Percentiles rank a stretch among this genome's conserved stretches.
These are phyloP conservation scores for Muricea muricata DNA, from an alignment of 92 coral and sea anemone genomes.

Conservation along the genomic window DNA sequence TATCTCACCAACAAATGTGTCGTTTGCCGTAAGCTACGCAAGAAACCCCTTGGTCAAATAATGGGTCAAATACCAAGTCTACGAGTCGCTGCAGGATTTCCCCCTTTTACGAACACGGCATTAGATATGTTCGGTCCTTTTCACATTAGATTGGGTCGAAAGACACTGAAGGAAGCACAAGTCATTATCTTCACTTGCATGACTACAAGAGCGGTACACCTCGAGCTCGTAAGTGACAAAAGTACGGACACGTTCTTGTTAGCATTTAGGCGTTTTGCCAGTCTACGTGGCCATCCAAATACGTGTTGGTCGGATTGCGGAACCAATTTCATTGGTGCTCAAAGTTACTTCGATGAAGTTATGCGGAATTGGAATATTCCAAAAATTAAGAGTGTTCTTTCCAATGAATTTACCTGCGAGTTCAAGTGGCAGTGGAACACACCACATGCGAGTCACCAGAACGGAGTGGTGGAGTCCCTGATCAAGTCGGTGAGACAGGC, in stretches of 20 bases:
- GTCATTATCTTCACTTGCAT: conserved; percentile 63
- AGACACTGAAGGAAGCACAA: conserved; percentile 62
- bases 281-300: conserved; percentile 68
- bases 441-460: conserved; percentile 73
- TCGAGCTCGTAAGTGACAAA: conserved; percentile 67
- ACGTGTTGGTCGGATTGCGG: conserved; percentile 71
- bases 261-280: conserved; percentile 69
- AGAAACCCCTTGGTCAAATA: conserved; percentile 59
- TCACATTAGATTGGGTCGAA: conserved; percentile 61
- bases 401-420: conserved; percentile 67
- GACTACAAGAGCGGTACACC: conserved; percentile 59
- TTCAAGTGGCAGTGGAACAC: conserved; percentile 73
- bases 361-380: conserved; percentile 64
- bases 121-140: conserved; percentile 71
- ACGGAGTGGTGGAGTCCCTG: conserved; percentile 65
- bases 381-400: conserved; percentile 44
- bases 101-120: conserved; percentile 66
- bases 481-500: conserved; percentile 78
- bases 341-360: conserved; percentile 59
- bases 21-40: conserved; percentile 47
- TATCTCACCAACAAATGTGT: conserved; percentile 43
- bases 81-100: conserved; percentile 53
- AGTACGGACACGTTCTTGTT: conserved; percentile 61
- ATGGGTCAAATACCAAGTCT: conserved; percentile 71
- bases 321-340: conserved; percentile 69